These are phyloP conservation scores for Venustaconcha ellipsiformis DNA, from an alignment of 1,140 invertebrate genomes.

Conservation along the genomic window DNA sequence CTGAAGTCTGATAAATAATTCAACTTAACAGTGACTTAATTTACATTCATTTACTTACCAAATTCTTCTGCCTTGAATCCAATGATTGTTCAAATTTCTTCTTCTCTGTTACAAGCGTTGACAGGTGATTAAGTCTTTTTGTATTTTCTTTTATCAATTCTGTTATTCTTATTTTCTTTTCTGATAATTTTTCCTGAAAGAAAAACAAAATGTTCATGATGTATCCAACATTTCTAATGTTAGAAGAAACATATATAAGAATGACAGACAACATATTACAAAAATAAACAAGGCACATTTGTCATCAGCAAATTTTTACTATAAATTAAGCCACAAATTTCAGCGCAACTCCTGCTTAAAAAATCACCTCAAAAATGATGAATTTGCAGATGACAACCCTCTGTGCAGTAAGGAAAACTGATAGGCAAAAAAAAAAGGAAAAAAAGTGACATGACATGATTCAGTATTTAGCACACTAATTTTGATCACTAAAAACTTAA, in stretches of 20 bases:
- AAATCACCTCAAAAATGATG: too few relatives aligned
- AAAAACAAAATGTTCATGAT: neutral
- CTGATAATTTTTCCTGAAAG: conserved; percentile 58
- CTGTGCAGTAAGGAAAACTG: too few relatives aligned
- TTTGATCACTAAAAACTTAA: too few relatives aligned
- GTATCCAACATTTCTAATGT: neutral
- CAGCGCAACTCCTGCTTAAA: too few relatives aligned
- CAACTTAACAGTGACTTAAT: too few relatives aligned
- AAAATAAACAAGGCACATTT: neutral
- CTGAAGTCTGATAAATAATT: too few relatives aligned
- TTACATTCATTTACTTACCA: conserved; percentile 45
- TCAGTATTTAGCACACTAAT: too few relatives aligned
- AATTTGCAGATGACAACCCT: too few relatives aligned
- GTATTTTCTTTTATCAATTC: conserved; percentile 65
- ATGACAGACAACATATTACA: neutral
- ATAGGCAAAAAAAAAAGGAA: too few relatives aligned
- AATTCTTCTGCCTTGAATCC: conserved; percentile 64
- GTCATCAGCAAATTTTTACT: too few relatives aligned
- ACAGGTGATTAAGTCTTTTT: conserved; percentile 61
- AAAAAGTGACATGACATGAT: too few relatives aligned
- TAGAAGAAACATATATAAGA: neutral
- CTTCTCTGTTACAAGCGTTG: conserved; percentile 60
- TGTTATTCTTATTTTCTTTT: conserved; percentile 59
- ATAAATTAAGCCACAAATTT: too few relatives aligned
- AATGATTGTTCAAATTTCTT: conserved; percentile 57